A percentile compares a stretch with the other conserved stretches of the same genome.
Conservation (phyloP, 2,888 invertebrate genomes). For the Acleris sparsana region DNA sequence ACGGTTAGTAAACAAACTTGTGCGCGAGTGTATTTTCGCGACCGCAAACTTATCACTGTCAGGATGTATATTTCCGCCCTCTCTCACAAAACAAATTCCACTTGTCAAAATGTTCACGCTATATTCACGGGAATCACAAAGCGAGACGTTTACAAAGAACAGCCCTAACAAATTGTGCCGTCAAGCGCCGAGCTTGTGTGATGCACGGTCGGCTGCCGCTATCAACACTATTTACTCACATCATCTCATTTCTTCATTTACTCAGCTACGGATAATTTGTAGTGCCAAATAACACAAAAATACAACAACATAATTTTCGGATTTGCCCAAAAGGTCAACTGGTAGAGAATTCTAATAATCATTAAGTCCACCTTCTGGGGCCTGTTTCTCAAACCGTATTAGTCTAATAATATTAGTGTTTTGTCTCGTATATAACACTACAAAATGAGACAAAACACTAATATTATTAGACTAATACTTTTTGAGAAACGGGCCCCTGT, state of each 20-base stretch:
- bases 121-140: constrained; percentile 73
- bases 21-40: constrained; percentile 42
- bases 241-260: constrained; percentile 23
- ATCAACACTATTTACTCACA: constrained; percentile 47
- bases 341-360: too few species aligned
- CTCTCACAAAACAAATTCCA: constrained; percentile 72
- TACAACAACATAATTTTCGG: too few species aligned
- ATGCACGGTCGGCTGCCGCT: constrained; percentile 62
- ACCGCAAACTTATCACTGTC: constrained; percentile 57
- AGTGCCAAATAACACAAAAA: background rate
- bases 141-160: constrained; percentile 77
- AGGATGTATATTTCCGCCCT: constrained; percentile 53
- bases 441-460: too few species aligned
- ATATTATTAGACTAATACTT: too few species aligned
- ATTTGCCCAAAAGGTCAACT: too few species aligned
- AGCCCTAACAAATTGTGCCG: constrained; percentile 74
- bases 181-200: constrained; percentile 69
- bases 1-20: constrained; percentile 42
- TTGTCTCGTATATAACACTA: too few species aligned
- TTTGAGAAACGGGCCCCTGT: too few species aligned
- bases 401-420: too few species aligned
- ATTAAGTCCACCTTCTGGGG: too few species aligned
- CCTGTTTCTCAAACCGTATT: too few species aligned
- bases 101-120: constrained; percentile 79
- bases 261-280: background rate